phyloP scores from a whole-genome alignment of 2,113 vertebrate genomes.

The Cavia aperea region DNA sequence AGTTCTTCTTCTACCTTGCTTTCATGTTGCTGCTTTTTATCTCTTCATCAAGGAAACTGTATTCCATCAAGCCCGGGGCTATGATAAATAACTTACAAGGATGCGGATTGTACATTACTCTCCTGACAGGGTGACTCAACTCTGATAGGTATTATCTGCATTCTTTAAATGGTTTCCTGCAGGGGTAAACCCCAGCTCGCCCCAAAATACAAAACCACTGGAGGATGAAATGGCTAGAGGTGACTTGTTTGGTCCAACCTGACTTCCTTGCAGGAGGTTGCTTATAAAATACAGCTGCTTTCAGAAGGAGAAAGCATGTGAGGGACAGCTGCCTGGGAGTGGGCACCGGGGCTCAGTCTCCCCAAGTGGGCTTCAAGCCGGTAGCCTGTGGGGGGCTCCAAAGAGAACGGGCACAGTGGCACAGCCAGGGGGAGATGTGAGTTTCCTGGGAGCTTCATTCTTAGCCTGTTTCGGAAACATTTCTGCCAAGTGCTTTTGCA shows the following conservation, averaged over 20 bases:
- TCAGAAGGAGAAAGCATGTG: not conserved
- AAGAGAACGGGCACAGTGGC: not conserved
- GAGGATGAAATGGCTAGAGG: not conserved
- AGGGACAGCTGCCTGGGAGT: not conserved
- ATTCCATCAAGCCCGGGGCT: conserved; percentile 52
- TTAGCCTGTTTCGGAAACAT: not conserved
- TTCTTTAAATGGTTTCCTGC: conserved; percentile 58
- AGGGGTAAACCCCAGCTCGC: not conserved
- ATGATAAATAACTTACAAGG: conserved; percentile 65
- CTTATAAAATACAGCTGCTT: conserved; percentile 22
- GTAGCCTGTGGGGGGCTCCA: too few relatives aligned
- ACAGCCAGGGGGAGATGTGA: not conserved
- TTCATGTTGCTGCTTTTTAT: conserved; percentile 67
- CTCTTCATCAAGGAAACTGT: conserved; percentile 68
- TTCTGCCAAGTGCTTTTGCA: not conserved
- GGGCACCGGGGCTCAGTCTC: not conserved
- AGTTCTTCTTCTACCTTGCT: conserved; percentile 58
- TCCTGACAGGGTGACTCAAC: conserved; percentile 55
- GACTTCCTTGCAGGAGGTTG: conserved; percentile 1
- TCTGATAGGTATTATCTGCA: conserved; percentile 51
- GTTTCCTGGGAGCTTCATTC: not conserved
- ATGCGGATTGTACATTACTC: not conserved
- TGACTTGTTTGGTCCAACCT: not conserved
- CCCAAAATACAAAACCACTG: conserved; percentile 15
- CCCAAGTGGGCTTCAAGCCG: not conserved